Percentiles rank a stretch among this genome's conserved stretches.
These are phyloP conservation scores for Rhynchophorus ferrugineus DNA, from an alignment of 1,140 invertebrate species.

Conservation along the genomic window DNA sequence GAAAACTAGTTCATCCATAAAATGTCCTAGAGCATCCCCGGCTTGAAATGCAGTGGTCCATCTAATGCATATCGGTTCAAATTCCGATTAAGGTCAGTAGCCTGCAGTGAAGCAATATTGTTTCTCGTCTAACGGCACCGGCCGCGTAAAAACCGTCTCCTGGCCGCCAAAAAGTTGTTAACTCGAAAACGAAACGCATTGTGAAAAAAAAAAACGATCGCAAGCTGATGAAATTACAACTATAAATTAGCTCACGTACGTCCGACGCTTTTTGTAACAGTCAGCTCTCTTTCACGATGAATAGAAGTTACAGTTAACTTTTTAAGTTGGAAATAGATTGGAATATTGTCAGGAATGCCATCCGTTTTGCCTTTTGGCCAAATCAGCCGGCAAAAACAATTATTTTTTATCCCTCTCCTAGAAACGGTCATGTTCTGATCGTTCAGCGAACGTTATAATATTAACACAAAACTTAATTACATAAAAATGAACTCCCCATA, in stretches of 20 bases:
- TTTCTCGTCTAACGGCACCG: constrained; percentile 26
- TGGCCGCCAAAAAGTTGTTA: constrained; percentile 28
- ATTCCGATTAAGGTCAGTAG: constrained; percentile 26
- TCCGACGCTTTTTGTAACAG: constrained; percentile 20
- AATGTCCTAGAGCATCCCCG: too few relatives aligned
- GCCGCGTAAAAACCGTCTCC: constrained; percentile 16
- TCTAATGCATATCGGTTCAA: constrained; percentile 25
- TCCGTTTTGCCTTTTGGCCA: constrained; percentile 18
- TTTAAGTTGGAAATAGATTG: constrained; percentile 25
- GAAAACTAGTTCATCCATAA: too few relatives aligned
- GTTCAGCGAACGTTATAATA: too few relatives aligned
- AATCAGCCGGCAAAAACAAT: constrained; percentile 12
- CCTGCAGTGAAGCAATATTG: constrained; percentile 28
- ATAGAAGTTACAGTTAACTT: constrained; percentile 26
- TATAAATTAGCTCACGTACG: constrained; percentile 29
- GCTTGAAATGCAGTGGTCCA: constrained; percentile 22
- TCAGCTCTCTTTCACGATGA: constrained; percentile 21
- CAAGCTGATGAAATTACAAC: constrained; percentile 27
- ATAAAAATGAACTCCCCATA: too few relatives aligned
- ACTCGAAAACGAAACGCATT: constrained; percentile 21
- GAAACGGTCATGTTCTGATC: not conserved
- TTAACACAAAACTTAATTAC: too few relatives aligned
- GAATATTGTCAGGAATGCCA: constrained; percentile 23
- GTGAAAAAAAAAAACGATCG: constrained; percentile 15
- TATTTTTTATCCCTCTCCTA: not conserved